These are phyloP conservation scores for Prochilodus magdalenae DNA, from an alignment of 2,113 vertebrate species.

Conservation along the genomic window DNA sequence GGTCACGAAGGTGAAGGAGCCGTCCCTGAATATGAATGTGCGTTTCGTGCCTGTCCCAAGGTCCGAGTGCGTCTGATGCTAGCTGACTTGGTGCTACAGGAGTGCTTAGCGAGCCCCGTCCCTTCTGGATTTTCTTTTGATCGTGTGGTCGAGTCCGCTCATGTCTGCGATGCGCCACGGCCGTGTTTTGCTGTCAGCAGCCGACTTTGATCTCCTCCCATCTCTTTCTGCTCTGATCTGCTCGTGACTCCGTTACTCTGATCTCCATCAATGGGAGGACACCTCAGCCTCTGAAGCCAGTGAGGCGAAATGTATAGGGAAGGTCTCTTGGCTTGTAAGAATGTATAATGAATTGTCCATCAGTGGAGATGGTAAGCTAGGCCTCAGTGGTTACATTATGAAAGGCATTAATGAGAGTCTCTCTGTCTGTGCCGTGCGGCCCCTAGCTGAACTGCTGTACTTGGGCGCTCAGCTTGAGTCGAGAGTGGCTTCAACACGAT, in stretches of 20 bases:
- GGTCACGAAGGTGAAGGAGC: background rate
- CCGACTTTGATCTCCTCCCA: slow-evolving; percentile 26
- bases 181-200: background rate
- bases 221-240: slow-evolving; percentile 21
- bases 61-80: background rate
- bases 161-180: slow-evolving; percentile 2
- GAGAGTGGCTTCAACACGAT: too few relatives aligned
- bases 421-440: too few relatives aligned
- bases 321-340: background rate
- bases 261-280: background rate
- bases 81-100: background rate
- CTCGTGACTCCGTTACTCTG: slow-evolving; percentile 23
- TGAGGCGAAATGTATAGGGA: background rate
- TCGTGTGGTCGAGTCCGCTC: background rate
- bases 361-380: background rate
- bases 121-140: slow-evolving; percentile 29
- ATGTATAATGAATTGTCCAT: background rate
- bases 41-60: background rate
- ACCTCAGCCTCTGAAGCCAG: background rate
- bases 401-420: background rate
- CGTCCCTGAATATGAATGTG: background rate
- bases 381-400: background rate
- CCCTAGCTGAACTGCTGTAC: too few relatives aligned
- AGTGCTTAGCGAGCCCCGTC: background rate
- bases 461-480: too few relatives aligned